Conservation (phyloP, 2,113 vertebrate genomes). For the Hippoglossus stenolepis region DNA sequence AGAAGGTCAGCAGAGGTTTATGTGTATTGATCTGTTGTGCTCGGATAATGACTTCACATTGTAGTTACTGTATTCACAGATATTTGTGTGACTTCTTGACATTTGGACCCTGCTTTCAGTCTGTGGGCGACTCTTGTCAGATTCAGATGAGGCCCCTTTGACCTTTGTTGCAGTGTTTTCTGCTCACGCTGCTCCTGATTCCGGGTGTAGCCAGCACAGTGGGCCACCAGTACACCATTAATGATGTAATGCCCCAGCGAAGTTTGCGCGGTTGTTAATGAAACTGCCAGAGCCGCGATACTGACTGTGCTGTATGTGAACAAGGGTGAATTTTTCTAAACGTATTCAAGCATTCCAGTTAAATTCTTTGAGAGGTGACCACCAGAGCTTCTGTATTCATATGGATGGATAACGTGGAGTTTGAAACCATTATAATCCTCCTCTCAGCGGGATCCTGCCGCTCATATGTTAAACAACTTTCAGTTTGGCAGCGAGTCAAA, state of each 20-base stretch:
- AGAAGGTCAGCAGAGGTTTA: not conserved
- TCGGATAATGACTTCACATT: not conserved
- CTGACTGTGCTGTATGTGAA: not conserved
- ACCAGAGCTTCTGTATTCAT: not conserved
- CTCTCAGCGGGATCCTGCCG: not conserved
- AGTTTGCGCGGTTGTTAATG: no score
- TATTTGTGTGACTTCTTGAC: not conserved
- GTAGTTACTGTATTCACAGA: not conserved
- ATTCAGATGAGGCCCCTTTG: not conserved
- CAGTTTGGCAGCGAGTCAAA: constrained; percentile 4
- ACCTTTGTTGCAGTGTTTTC: not conserved
- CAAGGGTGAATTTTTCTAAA: not conserved
- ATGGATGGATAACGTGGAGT: not conserved
- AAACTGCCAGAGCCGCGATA: not conserved
- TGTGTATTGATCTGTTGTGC: not conserved
- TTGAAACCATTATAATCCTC: not conserved
- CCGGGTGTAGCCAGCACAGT: not conserved
- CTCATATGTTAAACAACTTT: not conserved
- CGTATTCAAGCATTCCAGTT: not conserved
- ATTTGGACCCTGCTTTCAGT: not conserved
- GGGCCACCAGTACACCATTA: not conserved
- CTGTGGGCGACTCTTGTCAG: not conserved
- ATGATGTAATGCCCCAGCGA: not conserved
- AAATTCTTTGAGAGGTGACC: not conserved
- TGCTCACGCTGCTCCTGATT: not conserved